Base-by-base conservation (phyloP, 1,140 invertebrate genomes). In the Sycophaga agraensis region DNA sequence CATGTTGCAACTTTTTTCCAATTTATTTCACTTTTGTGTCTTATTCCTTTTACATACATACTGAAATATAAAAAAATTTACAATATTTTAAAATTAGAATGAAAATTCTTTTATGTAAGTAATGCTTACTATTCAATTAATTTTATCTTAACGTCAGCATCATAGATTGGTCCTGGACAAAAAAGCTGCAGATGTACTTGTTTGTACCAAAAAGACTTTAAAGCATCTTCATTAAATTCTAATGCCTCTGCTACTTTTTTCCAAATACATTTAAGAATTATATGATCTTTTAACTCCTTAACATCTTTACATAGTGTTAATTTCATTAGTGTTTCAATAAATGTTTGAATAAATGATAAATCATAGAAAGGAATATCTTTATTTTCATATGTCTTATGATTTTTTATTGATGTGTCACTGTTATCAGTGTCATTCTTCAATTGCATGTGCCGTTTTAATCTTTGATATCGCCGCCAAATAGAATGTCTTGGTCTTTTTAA, bases 161-260 rank as follows among this genome's bases (percentile, higher is more conserved):
- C 48, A 54, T 67, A 74, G 59, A 79, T 69, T 6, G 66, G 64
- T 21, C 54, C 16, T 17, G 67, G 28, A 53, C 66, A 71, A 56
- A 74, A 79, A 21, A 79, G 61, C 50, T 79, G 77, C 51, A 75
- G 31, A 43, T 79, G 77, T 19, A 79, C 64, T 28, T 70, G 70
- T 14, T 49, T 3, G 8, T 59, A 53, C 77, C 77, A 79, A 58
- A 73, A 73, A 5, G 45, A 28, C 64, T 63, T 66, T 2, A 77
- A 61, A 14, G 39, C 8, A 9, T 55, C 49, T 0, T 54, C 9
- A n/a, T 69, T 4, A 46, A 78, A 72, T 6, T 69, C 43, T 42
- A 77, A 14, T 51, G 59, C 68, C 14, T 68, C 24, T 68, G 71
- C 67, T 24, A 79, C 21, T 61, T 73, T 65, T 8, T 63, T 4